Conservation (phyloP, 2,888 invertebrate species). For the Eutolmus rufibarbis region DNA sequence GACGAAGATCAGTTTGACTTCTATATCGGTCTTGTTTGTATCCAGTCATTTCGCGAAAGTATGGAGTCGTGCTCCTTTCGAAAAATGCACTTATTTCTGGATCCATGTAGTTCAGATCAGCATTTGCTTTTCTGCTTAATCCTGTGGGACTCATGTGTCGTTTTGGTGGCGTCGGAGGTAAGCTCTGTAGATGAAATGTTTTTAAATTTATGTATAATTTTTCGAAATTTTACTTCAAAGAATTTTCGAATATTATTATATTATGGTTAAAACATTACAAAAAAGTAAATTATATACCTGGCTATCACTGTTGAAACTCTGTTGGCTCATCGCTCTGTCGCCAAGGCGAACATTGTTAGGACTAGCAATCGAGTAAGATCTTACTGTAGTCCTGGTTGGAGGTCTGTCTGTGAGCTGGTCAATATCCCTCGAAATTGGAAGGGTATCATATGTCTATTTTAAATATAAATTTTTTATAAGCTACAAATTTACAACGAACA, state of each 20-base stretch:
- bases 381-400: slow-evolving; percentile 50
- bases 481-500: not conserved
- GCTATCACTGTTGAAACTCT: slow-evolving; percentile 73
- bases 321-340: slow-evolving; percentile 69
- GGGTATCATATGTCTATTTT: slow-evolving; percentile 63
- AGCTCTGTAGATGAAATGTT: slow-evolving; percentile 61
- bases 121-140: not conserved
- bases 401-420: slow-evolving; percentile 51
- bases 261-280: too few relatives aligned
- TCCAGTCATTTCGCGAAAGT: slow-evolving; percentile 53
- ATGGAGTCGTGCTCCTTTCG: slow-evolving; percentile 51
- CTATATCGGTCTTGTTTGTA: slow-evolving; percentile 56
- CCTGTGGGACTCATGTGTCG: slow-evolving; percentile 65
- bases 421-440: not conserved
- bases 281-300: slow-evolving; percentile 61
- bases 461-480: not conserved
- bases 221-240: too few relatives aligned
- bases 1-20: slow-evolving; percentile 64
- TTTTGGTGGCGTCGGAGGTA: slow-evolving; percentile 65
- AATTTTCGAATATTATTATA: too few relatives aligned
- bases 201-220: too few relatives aligned
- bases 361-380: slow-evolving; percentile 56
- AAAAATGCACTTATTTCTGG: slow-evolving; percentile 44
- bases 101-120: not conserved
- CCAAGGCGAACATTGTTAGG: slow-evolving; percentile 40